Conservation (phyloP, 2,113 vertebrate species). For the Galbula dea region DNA sequence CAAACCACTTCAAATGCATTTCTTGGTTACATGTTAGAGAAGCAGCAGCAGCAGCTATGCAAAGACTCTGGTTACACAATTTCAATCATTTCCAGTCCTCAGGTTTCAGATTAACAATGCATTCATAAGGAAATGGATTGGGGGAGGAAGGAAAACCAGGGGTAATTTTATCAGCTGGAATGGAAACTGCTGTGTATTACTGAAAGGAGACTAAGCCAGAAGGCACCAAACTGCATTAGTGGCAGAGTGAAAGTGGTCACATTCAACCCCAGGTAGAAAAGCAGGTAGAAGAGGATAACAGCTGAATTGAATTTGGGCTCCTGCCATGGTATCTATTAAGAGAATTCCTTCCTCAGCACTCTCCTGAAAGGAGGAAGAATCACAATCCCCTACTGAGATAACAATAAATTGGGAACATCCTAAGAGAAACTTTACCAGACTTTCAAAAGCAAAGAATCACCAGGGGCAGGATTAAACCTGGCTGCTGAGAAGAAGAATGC, state of each 20-base stretch:
- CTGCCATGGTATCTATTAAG: neutral
- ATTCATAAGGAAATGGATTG: constrained; percentile 32
- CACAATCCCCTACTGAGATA: neutral
- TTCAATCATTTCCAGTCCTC: constrained; percentile 34
- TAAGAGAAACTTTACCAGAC: neutral
- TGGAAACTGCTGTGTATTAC: constrained; percentile 46
- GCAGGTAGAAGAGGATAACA: neutral
- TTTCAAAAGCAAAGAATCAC: neutral
- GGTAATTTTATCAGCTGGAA: constrained; percentile 47
- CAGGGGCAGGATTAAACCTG: neutral
- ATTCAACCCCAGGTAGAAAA: neutral
- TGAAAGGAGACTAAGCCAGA: constrained; percentile 1
- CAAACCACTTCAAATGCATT: constrained; percentile 5
- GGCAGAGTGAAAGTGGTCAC: neutral
- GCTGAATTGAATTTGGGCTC: neutral
- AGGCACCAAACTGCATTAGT: neutral
- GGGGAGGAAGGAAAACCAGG: neutral
- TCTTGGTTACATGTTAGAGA: neutral
- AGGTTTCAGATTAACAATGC: constrained; percentile 40
- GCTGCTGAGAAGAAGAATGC: neutral
- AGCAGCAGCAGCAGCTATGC: neutral
- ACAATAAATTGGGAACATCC: neutral
- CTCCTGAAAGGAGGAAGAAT: accelerated
- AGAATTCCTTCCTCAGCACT: neutral
- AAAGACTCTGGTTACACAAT: constrained; percentile 27